A percentile compares a stretch with the other conserved stretches of the same genome.
phyloP scores from a whole-genome alignment of 2,797 vertebrate genomes.

The Rhabdomys pumilio region DNA sequence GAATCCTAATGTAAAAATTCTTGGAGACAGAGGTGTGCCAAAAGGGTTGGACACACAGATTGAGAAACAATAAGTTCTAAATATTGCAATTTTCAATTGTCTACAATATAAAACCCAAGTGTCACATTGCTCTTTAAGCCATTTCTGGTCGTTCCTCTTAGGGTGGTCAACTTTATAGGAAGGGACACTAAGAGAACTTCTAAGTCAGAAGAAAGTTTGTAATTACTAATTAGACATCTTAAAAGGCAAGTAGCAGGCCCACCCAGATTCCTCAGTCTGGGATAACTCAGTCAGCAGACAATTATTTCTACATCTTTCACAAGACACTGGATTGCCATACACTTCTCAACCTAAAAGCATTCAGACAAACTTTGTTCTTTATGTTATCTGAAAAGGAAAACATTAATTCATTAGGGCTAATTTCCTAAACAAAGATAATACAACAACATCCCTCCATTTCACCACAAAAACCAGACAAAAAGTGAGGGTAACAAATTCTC shows the following conservation, averaged over 20 bases:
- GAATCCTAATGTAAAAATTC: neutral
- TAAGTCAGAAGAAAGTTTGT: slow-evolving; percentile 20
- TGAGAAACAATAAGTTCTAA: neutral
- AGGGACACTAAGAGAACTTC: slow-evolving; percentile 40
- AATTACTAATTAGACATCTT: slow-evolving; percentile 45
- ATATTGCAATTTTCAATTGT: slow-evolving; percentile 34
- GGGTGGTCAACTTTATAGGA: neutral
- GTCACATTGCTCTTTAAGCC: slow-evolving; percentile 48
- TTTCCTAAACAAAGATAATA: slow-evolving; percentile 82
- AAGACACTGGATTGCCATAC: slow-evolving; percentile 82
- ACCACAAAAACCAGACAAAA: slow-evolving; percentile 78
- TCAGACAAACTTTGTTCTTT: slow-evolving; percentile 73
- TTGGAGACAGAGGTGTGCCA: neutral
- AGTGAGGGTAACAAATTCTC: slow-evolving; percentile 69
- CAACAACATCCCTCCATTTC: slow-evolving; percentile 69
- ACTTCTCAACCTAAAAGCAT: slow-evolving; percentile 55
- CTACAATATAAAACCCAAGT: slow-evolving; percentile 29
- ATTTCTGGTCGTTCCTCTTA: slow-evolving; percentile 24
- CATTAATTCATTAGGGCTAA: slow-evolving; percentile 75
- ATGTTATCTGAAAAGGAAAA: slow-evolving; percentile 81
- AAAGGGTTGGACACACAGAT: neutral
- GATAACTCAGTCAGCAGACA: slow-evolving; percentile 44
- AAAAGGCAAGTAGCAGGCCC: neutral
- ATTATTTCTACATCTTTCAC: slow-evolving; percentile 69
- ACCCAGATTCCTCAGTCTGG: slow-evolving; percentile 64